Percentiles rank a stretch among this genome's conserved stretches.
These are phyloP conservation scores for Huso huso DNA, from an alignment of 2,797 vertebrate genomes.

Conservation along the genomic window DNA sequence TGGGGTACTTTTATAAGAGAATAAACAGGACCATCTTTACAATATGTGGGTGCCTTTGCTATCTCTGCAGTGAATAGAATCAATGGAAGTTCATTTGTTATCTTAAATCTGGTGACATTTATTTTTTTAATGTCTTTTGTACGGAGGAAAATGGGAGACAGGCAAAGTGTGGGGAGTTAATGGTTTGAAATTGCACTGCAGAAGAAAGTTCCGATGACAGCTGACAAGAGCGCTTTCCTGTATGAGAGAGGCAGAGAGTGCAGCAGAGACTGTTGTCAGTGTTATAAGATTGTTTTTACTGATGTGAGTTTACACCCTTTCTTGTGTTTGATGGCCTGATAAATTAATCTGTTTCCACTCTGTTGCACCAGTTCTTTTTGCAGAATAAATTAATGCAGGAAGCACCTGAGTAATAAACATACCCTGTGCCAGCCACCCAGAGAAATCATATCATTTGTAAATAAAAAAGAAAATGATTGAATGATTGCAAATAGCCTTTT, in stretches of 20 bases:
- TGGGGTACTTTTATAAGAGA: too few species aligned
- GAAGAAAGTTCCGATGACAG: constrained; percentile 65
- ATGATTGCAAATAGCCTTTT: constrained; percentile 13
- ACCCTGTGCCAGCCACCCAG: constrained; percentile 60
- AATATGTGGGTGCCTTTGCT: too few species aligned
- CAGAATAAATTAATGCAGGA: constrained; percentile 71
- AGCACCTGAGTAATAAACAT: constrained; percentile 30
- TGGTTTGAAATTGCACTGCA: constrained; percentile 69
- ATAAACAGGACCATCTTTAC: too few species aligned
- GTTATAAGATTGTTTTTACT: constrained; percentile 61
- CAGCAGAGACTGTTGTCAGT: constrained; percentile 61
- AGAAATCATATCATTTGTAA: constrained; percentile 62
- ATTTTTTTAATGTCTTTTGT: constrained; percentile 2
- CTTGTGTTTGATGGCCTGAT: constrained; percentile 76
- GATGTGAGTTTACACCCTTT: constrained; percentile 66
- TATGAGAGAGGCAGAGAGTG: constrained; percentile 62
- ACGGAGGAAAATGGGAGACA: constrained; percentile 56
- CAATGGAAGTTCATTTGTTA: too few species aligned
- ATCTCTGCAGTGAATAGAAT: too few species aligned
- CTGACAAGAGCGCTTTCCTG: constrained; percentile 62
- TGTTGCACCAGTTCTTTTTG: constrained; percentile 71
- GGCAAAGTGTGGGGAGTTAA: constrained; percentile 60
- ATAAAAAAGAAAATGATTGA: constrained; percentile 46
- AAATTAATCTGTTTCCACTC: constrained; percentile 75
- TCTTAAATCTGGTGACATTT: too few species aligned